Conservation (phyloP, 2,113 vertebrate species). For the Pseudonaja textilis region DNA sequence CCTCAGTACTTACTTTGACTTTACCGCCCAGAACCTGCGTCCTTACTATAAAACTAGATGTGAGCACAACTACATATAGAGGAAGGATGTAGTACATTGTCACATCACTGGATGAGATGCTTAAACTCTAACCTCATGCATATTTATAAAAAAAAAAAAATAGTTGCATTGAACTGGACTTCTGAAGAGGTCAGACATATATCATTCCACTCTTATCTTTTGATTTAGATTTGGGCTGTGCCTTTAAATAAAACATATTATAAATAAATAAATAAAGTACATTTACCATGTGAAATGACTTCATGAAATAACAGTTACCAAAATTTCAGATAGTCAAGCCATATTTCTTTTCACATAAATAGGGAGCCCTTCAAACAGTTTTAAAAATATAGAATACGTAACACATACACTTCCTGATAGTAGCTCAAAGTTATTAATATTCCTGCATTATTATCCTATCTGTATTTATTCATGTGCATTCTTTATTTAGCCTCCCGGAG, state of each 20-base stretch:
- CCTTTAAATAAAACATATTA: background rate
- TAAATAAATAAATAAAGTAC: background rate
- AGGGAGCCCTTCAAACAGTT: background rate
- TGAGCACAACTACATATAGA: background rate
- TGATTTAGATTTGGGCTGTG: background rate
- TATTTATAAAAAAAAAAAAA: background rate
- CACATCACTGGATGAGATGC: background rate
- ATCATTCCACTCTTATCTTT: background rate
- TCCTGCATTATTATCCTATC: background rate
- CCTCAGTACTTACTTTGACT: background rate
- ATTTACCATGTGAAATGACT: background rate
- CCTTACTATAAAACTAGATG: background rate
- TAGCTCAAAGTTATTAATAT: background rate
- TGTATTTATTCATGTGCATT: background rate
- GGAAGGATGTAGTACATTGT: background rate
- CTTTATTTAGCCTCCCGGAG: background rate
- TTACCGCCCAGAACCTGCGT: background rate
- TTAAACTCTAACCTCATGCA: background rate
- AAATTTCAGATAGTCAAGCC: background rate
- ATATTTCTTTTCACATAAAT: background rate
- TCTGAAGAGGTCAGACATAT: background rate
- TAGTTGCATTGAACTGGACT: background rate
- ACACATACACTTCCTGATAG: too few species aligned
- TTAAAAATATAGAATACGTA: background rate
- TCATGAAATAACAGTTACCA: background rate